These are phyloP conservation scores for Podotricha telesiphe DNA, from an alignment of 2,888 invertebrate species.

Conservation along the genomic window DNA sequence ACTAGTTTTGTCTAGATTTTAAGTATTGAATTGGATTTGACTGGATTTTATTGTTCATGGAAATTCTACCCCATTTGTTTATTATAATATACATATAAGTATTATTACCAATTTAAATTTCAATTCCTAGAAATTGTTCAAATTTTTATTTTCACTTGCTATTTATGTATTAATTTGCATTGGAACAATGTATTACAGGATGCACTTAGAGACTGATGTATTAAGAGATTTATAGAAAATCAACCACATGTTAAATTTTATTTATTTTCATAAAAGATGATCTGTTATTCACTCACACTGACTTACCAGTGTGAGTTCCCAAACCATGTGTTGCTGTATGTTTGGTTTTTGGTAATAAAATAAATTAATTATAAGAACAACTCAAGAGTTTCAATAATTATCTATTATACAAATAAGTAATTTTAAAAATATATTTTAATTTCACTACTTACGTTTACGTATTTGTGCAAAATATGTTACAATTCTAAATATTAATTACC, in stretches of 20 bases:
- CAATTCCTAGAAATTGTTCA: no score
- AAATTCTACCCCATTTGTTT: no score
- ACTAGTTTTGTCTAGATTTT: no score
- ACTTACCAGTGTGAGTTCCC: no score
- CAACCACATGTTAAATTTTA: not conserved
- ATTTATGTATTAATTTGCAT: no score
- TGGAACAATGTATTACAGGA: no score
- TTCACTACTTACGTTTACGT: not conserved
- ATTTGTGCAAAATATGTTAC: not conserved
- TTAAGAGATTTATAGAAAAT: not conserved
- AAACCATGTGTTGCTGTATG: not conserved
- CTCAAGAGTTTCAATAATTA: not conserved
- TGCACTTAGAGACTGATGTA: no score
- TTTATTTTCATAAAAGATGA: conserved; percentile 13
- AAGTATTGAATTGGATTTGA: no score
- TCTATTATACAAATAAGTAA: not conserved
- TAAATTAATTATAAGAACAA: not conserved
- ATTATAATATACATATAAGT: no score
- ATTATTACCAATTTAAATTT: no score
- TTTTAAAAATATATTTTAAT: conserved; percentile 3
- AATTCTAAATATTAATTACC: not conserved
- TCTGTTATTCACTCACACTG: conserved; percentile 1
- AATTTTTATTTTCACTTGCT: no score
- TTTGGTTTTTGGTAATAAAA: not conserved
- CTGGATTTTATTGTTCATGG: no score